Conservation (phyloP, 1,140 invertebrate genomes). For the Lanistes nyassanus region DNA sequence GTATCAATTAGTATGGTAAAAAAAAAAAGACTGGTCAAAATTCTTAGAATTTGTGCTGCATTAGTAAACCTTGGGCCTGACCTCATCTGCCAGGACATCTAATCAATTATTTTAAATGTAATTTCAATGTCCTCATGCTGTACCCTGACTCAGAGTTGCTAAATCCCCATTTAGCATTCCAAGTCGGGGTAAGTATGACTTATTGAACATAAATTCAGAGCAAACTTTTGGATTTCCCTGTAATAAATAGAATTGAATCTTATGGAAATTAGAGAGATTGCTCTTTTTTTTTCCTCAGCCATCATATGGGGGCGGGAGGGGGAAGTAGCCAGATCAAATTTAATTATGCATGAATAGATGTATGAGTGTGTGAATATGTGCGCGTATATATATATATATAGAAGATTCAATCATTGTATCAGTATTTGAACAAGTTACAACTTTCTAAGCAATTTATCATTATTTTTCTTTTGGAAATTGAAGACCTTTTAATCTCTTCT, state of each 20-base stretch:
- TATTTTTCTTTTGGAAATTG: background rate
- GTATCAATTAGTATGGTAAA: background rate
- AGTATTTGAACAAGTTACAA: slow-evolving; percentile 33
- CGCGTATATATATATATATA: background rate
- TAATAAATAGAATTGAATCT: background rate
- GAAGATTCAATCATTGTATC: slow-evolving; percentile 27
- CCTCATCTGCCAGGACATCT: background rate
- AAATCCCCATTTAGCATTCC: background rate
- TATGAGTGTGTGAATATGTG: background rate
- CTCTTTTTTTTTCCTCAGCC: background rate
- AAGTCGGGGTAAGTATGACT: no score
- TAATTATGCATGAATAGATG: background rate
- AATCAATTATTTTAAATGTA: background rate
- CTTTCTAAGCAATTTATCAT: background rate
- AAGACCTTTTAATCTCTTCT: no score
- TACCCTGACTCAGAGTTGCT: background rate
- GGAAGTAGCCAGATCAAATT: no score
- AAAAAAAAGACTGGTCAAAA: background rate
- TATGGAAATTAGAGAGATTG: background rate
- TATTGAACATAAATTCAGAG: no score
- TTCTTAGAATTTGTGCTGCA: background rate
- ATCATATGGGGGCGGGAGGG: background rate
- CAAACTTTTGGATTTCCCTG: background rate
- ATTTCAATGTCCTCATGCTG: background rate
- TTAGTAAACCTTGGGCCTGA: background rate